A percentile compares a stretch with the other conserved stretches of the same genome.
Evolutionary conservation across 2,113 vertebrate genomes (phyloP).

Genomic region (Furnarius figulus): DNA sequence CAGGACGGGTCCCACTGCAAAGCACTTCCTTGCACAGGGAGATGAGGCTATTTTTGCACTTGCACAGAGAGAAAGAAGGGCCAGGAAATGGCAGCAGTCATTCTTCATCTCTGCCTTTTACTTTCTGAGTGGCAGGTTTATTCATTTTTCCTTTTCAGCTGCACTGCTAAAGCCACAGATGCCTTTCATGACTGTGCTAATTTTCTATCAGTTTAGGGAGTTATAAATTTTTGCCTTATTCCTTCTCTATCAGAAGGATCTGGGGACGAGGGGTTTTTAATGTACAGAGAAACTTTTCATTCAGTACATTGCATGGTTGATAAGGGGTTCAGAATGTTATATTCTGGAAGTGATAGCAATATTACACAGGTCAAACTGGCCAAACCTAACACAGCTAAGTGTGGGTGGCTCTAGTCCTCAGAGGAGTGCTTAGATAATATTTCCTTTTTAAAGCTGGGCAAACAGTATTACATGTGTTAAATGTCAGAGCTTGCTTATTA

Average conservation of each 20-base stretch:
- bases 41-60: neutral
- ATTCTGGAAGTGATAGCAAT: neutral
- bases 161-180: constrained; percentile 25
- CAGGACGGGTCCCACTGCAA: neutral
- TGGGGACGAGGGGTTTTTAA: neutral
- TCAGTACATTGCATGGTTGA: neutral
- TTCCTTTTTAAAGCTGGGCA: constrained; percentile 33
- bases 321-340: neutral
- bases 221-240: constrained; percentile 44
- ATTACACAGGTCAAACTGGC: neutral
- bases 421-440: neutral
- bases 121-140: constrained; percentile 27
- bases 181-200: constrained; percentile 63
- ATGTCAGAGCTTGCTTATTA: constrained; percentile 16
- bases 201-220: constrained; percentile 70
- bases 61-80: neutral
- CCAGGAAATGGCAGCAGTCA: neutral
- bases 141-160: constrained; percentile 24
- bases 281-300: constrained; percentile 48
- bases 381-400: neutral
- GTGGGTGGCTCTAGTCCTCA: neutral
- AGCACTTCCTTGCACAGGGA: neutral
- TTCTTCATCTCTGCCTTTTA: constrained; percentile 3
- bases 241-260: constrained; percentile 24
- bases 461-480: constrained; percentile 7